These are phyloP conservation scores for Pantherophis guttatus DNA, from an alignment of 2,113 vertebrate genomes.

Conservation along the genomic window DNA sequence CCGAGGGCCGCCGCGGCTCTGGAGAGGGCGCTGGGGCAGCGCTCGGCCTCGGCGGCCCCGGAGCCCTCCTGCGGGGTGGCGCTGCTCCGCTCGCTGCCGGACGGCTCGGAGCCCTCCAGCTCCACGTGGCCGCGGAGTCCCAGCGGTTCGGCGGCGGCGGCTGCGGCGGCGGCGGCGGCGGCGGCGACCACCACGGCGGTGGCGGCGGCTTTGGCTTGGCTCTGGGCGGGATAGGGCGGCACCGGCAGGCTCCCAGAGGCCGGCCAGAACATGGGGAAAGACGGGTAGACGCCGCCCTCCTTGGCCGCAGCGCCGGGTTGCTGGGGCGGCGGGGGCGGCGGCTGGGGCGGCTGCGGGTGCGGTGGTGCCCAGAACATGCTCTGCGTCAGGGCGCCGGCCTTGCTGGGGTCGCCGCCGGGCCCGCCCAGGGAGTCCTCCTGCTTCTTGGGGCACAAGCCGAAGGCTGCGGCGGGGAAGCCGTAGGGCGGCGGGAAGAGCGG, in stretches of 20 bases:
- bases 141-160: conserved; percentile 38
- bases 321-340: conserved; percentile 50
- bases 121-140: conserved; percentile 30
- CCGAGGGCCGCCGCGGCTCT: conserved; percentile 1
- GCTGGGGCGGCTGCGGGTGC: conserved; percentile 47
- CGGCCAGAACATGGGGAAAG: conserved; percentile 93
- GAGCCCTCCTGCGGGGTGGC: conserved; percentile 75
- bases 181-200: conserved; percentile 73
- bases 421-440: conserved; percentile 72
- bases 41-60: conserved; percentile 62
- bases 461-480: conserved; percentile 82
- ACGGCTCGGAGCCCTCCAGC: conserved; percentile 51
- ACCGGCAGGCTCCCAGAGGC: conserved; percentile 81
- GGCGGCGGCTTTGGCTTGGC: conserved; percentile 74
- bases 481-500: conserved; percentile 91
- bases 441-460: conserved; percentile 91
- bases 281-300: conserved; percentile 82
- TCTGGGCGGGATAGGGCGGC: conserved; percentile 77
- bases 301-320: conserved; percentile 50
- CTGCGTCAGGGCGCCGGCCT: conserved; percentile 47
- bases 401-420: conserved; percentile 57
- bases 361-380: conserved; percentile 70
- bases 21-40: conserved; percentile 71
- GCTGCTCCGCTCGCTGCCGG: conserved; percentile 69
- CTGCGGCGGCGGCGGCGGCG: conserved; percentile 52